Conservation (phyloP, 2,797 vertebrate genomes). For the Mormyrus hasselquistii region DNA sequence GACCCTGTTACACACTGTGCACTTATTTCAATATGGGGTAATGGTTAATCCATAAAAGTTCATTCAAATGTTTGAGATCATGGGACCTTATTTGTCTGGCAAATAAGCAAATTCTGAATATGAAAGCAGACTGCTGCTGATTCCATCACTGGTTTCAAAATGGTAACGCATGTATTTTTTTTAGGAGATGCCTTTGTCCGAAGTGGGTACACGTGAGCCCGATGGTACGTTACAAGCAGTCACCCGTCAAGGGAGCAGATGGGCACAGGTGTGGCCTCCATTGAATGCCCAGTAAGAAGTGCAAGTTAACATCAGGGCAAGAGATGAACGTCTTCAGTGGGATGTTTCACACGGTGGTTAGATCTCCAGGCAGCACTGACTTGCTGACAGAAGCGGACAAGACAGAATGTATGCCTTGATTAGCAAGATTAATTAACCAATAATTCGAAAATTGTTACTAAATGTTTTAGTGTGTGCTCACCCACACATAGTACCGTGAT, state of each 20-base stretch:
- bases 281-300: not conserved
- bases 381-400: not conserved
- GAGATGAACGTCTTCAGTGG: not conserved
- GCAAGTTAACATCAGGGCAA: not conserved
- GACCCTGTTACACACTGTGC: not conserved
- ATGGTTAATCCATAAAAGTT: not conserved
- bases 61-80: not conserved
- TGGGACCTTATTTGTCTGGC: not conserved
- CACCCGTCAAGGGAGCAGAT: not conserved
- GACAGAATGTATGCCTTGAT: not conserved
- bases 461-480: not conserved
- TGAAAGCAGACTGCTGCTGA: not conserved
- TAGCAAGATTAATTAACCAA: not conserved
- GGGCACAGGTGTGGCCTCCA: not conserved
- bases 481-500: not conserved
- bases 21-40: not conserved
- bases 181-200: not conserved
- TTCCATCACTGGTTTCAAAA: not conserved
- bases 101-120: not conserved
- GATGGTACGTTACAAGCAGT: not conserved
- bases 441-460: not conserved
- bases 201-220: not conserved
- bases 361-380: not conserved
- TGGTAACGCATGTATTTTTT: not conserved
- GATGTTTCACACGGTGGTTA: not conserved